phyloP scores from a whole-genome alignment of 2,888 invertebrate genomes.

The Dryadula phaetusa region DNA sequence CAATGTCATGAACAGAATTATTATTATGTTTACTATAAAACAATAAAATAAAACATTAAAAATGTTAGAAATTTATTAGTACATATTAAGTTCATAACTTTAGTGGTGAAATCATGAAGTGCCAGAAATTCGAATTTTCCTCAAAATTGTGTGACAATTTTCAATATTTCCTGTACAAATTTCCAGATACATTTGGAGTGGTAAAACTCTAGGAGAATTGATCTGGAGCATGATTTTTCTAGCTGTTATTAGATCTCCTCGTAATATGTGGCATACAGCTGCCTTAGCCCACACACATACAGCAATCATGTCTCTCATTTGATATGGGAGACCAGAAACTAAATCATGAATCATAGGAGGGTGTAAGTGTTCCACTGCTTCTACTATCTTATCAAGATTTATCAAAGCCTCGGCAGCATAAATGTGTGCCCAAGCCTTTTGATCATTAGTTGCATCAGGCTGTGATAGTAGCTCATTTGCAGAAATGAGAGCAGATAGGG shows the following conservation, averaged over 20 bases:
- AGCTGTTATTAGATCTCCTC: slow-evolving; percentile 76
- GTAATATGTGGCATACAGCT: slow-evolving; percentile 77
- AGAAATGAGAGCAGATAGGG: slow-evolving; percentile 90
- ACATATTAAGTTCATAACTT: not conserved
- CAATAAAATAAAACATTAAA: not conserved
- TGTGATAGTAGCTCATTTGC: slow-evolving; percentile 89
- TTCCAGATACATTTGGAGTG: slow-evolving; percentile 84
- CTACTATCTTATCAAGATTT: slow-evolving; percentile 90
- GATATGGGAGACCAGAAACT: slow-evolving; percentile 72
- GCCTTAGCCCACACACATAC: slow-evolving; percentile 82
- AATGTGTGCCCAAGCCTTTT: slow-evolving; percentile 92
- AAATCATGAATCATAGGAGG: slow-evolving; percentile 87
- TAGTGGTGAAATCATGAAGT: slow-evolving; percentile 53
- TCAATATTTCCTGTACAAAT: slow-evolving; percentile 81
- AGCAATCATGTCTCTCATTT: slow-evolving; percentile 77
- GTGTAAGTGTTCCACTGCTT: slow-evolving; percentile 93
- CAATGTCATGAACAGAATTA: no score
- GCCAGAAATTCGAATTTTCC: slow-evolving; percentile 69
- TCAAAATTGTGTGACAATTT: slow-evolving; percentile 75
- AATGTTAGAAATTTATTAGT: slow-evolving; percentile 10
- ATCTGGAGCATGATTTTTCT: slow-evolving; percentile 78
- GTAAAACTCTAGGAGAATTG: slow-evolving; percentile 75
- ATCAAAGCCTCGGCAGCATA: slow-evolving; percentile 96
- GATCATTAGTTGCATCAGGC: slow-evolving; percentile 81
- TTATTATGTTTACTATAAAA: no score